A percentile compares a stretch with the other conserved stretches of the same genome.
Evolutionary conservation across 2,113 vertebrate species (phyloP).

Genomic region (Vidua chalybeata): DNA sequence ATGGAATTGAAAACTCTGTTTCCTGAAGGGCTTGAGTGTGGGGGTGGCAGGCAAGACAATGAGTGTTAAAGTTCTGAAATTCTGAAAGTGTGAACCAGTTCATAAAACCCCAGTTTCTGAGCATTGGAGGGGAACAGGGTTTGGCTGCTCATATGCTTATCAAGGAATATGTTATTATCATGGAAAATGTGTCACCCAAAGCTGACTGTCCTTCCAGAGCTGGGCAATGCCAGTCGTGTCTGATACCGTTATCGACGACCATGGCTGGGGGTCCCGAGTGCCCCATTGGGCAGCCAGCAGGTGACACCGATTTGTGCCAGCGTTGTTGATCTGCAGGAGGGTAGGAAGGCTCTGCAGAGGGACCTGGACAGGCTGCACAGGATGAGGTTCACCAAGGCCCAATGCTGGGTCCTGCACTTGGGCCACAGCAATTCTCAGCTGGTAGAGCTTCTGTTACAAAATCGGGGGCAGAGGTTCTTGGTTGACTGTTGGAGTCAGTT

Average conservation of each 20-base stretch:
- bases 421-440: neutral
- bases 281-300: neutral
- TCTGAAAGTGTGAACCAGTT: neutral
- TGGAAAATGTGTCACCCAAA: neutral
- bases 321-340: neutral
- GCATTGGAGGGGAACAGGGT: neutral
- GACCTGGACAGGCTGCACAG: neutral
- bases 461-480: fast-evolving
- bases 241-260: fast-evolving
- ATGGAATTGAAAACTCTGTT: neutral
- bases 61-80: neutral
- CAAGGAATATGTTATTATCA: neutral
- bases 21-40: neutral
- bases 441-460: neutral
- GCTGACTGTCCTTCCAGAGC: neutral
- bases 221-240: neutral
- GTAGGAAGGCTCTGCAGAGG: neutral
- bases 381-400: neutral
- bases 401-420: neutral
- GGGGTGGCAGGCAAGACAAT: neutral
- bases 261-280: fast-evolving
- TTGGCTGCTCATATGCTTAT: neutral
- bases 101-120: neutral
- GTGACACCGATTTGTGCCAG: neutral
- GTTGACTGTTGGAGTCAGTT: neutral